phyloP scores from a whole-genome alignment of 2,888 invertebrate species.

The Hypolimnas misippus region DNA sequence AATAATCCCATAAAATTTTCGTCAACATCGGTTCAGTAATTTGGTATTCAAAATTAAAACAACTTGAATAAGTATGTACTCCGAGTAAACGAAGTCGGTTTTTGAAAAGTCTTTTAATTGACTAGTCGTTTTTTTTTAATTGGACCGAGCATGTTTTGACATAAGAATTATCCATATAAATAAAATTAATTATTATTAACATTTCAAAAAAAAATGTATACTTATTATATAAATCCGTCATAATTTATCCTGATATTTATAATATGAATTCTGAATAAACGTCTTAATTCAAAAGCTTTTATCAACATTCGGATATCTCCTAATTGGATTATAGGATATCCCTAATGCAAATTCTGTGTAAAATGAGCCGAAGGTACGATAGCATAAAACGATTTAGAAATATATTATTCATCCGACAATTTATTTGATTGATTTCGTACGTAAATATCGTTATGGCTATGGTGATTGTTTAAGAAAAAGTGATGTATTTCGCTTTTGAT shows the following conservation, averaged over 20 bases:
- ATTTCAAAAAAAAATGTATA: no score
- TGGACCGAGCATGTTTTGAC: no score
- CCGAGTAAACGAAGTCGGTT: no score
- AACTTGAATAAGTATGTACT: no score
- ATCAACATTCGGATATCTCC: constrained; percentile 27
- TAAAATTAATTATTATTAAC: no score
- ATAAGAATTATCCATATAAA: no score
- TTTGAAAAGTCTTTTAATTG: no score
- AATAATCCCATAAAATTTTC: no score
- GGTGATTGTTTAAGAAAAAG: neutral
- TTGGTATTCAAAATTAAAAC: no score
- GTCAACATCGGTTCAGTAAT: no score
- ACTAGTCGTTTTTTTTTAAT: no score
- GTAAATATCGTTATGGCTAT: neutral
- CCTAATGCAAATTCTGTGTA: constrained; percentile 36
- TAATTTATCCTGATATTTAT: neutral
- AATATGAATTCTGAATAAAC: neutral
- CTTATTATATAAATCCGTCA: neutral
- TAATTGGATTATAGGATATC: constrained; percentile 36
- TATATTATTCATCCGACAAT: constrained; percentile 21
- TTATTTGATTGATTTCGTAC: constrained; percentile 5
- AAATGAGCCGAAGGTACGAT: constrained; percentile 3
- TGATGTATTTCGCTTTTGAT: neutral
- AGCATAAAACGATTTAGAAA: constrained; percentile 14
- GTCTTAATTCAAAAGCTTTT: constrained; percentile 28